A percentile compares a stretch with the other conserved stretches of the same genome.
Evolutionary conservation across 2,888 invertebrate species (phyloP).

Genomic region (Drosophila leonis): DNA sequence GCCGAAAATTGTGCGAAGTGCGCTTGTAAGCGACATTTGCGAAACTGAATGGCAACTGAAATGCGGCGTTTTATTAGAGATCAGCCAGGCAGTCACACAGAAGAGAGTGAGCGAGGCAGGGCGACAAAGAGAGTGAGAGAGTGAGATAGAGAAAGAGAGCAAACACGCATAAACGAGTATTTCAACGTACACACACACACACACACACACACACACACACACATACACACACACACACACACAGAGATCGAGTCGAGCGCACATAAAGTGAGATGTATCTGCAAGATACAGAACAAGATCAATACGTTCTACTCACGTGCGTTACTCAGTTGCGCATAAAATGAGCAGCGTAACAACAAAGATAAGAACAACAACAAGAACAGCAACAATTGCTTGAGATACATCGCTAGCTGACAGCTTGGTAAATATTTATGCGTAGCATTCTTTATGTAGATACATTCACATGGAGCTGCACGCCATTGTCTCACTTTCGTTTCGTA

Average conservation of each 20-base stretch:
- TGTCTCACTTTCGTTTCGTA: conserved; percentile 59
- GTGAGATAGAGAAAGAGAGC: conserved; percentile 30
- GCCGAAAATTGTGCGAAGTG: conserved; percentile 77
- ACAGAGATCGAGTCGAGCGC: conserved; percentile 18
- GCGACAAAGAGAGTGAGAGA: conserved; percentile 25
- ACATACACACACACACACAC: conserved; percentile 23
- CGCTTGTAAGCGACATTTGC: conserved; percentile 83
- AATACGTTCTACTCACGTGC: conserved; percentile 77
- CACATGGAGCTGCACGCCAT: conserved; percentile 57
- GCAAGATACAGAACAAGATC: conserved; percentile 78
- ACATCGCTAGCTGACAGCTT: conserved; percentile 49
- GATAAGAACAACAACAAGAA: conserved; percentile 13
- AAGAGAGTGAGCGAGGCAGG: conserved; percentile 25
- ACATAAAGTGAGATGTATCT: conserved; percentile 69
- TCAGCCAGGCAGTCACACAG: conserved; percentile 43
- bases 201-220: too few species aligned
- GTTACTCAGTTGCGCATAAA: conserved; percentile 45
- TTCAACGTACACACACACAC: conserved; percentile 51
- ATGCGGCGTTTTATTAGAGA: conserved; percentile 83
- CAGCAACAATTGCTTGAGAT: conserved; percentile 34
- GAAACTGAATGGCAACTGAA: conserved; percentile 84
- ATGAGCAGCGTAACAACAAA: conserved; percentile 32
- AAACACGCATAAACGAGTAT: conserved; percentile 71
- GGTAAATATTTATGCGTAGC: conserved; percentile 72
- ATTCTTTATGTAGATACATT: conserved; percentile 56